Evolutionary conservation across 2,113 vertebrate species (phyloP).

Genomic region (Chitala chitala): DNA sequence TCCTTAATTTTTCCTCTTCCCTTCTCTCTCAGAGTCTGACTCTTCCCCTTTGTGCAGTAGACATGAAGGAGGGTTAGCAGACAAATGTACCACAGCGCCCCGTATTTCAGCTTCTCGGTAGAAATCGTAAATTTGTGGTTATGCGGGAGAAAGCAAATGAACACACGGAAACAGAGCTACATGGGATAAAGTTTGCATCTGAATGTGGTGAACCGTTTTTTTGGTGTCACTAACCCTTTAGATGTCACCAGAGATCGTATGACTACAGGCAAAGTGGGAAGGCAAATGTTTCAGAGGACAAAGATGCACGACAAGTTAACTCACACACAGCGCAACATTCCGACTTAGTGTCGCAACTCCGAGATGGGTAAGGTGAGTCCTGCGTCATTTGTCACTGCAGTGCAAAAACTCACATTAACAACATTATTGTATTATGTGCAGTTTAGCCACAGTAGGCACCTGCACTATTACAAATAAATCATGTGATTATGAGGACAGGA

Average conservation of each 20-base stretch:
- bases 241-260: slow-evolving; percentile 29
- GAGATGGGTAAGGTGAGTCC: background rate
- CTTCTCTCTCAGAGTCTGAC: slow-evolving; percentile 77
- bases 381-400: background rate
- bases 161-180: slow-evolving; percentile 37
- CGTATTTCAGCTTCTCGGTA: slow-evolving; percentile 58
- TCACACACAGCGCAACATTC: slow-evolving; percentile 1
- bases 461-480: background rate
- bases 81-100: slow-evolving; percentile 55
- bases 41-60: slow-evolving; percentile 77
- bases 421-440: no score
- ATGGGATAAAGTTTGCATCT: slow-evolving; percentile 37
- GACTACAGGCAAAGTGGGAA: slow-evolving; percentile 31
- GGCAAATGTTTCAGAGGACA: slow-evolving; percentile 27
- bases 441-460: no score
- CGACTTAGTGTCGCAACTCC: background rate
- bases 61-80: slow-evolving; percentile 75
- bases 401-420: no score
- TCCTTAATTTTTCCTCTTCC: slow-evolving; percentile 83
- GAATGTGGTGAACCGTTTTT: slow-evolving; percentile 37
- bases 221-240: slow-evolving; percentile 35
- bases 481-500: background rate
- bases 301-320: slow-evolving; percentile 26
- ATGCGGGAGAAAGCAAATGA: slow-evolving; percentile 37
- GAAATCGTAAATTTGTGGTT: slow-evolving; percentile 49